A percentile compares a stretch with the other conserved stretches of the same genome.
phyloP scores from a whole-genome alignment of 2,113 vertebrate species.

The Caretta caretta region DNA sequence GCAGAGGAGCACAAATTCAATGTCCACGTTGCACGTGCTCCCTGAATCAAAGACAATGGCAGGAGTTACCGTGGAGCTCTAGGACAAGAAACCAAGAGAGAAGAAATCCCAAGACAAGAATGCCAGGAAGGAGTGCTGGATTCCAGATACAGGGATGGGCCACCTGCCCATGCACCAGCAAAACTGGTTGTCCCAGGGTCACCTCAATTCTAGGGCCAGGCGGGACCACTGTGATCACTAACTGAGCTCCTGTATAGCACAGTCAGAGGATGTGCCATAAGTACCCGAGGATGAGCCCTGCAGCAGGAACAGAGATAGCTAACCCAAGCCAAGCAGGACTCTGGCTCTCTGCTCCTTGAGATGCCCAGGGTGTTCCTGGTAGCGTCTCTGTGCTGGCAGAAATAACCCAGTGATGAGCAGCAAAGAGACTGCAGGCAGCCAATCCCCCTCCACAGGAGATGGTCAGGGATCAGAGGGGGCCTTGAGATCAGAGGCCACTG shows the following conservation, averaged over 20 bases:
- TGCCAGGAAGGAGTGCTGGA: neutral
- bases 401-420: neutral
- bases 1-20: no score
- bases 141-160: neutral
- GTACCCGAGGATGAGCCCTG: neutral
- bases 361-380: neutral
- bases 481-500: neutral
- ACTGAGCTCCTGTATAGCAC: neutral
- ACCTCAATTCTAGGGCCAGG: neutral
- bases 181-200: neutral
- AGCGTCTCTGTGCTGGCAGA: neutral
- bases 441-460: neutral
- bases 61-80: no score
- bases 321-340: neutral
- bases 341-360: neutral
- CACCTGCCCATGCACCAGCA: neutral
- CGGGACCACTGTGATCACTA: neutral
- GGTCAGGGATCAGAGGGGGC: neutral
- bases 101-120: neutral
- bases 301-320: neutral
- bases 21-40: no score
- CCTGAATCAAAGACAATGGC: no score
- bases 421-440: neutral
- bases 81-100: no score
- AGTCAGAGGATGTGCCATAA: neutral